A percentile compares a stretch with the other conserved stretches of the same genome.
These are phyloP conservation scores for Conger conger DNA, from an alignment of 2,113 vertebrate genomes.

Conservation along the genomic window DNA sequence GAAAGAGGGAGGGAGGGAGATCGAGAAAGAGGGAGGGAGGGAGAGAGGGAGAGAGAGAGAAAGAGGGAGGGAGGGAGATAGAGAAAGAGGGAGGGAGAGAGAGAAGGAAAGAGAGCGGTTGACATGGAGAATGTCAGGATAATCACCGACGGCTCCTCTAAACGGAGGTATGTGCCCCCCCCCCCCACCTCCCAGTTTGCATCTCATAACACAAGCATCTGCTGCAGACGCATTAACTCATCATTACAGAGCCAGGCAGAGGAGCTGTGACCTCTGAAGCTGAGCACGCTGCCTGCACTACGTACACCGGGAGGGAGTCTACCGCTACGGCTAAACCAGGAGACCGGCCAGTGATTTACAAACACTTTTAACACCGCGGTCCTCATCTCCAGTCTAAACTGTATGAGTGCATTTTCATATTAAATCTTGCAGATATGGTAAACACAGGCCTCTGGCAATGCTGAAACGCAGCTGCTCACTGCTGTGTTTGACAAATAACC, in stretches of 20 bases:
- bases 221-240: slow-evolving; percentile 40
- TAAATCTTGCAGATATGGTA: slow-evolving; percentile 35
- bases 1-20: no score
- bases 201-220: slow-evolving; percentile 41
- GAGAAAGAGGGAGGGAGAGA: slow-evolving; percentile 1
- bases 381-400: not conserved
- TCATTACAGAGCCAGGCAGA: slow-evolving; percentile 37
- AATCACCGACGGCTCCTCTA: slow-evolving; percentile 28
- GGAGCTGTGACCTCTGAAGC: not conserved
- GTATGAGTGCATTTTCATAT: slow-evolving; percentile 32
- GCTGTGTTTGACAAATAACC: slow-evolving; percentile 19
- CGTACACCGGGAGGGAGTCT: not conserved
- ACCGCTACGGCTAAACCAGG: not conserved
- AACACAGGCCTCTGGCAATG: slow-evolving; percentile 31
- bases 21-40: not conserved
- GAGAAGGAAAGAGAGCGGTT: not conserved
- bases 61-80: no score
- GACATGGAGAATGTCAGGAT: not conserved
- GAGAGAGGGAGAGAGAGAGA: not conserved
- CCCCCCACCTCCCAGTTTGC: not conserved
- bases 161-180: slow-evolving; percentile 26
- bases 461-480: slow-evolving; percentile 25
- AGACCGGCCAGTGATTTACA: not conserved
- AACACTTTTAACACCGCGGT: not conserved
- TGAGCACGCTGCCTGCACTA: not conserved